A percentile compares a stretch with the other conserved stretches of the same genome.
phyloP scores from a whole-genome alignment of 2,113 vertebrate species.

The Chloropsis hardwickii region DNA sequence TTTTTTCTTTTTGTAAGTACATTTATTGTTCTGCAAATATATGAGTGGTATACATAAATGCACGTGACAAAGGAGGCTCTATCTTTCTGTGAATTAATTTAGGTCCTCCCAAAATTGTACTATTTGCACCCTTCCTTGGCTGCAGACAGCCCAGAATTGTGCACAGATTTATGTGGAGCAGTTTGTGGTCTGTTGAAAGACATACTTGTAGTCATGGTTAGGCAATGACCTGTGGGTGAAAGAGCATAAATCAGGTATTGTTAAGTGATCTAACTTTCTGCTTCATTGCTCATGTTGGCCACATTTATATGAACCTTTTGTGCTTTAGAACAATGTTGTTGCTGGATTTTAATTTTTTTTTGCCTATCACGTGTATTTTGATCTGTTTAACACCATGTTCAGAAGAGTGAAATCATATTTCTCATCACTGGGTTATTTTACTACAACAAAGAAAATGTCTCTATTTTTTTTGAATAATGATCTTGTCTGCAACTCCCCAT shows the following conservation, averaged over 20 bases:
- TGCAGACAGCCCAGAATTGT: neutral
- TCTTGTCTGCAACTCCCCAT: neutral
- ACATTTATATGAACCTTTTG: neutral
- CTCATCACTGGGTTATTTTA: neutral
- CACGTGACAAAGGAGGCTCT: neutral
- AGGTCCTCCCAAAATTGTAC: neutral
- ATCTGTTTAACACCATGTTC: neutral
- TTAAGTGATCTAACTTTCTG: slow-evolving; percentile 8
- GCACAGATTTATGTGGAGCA: neutral
- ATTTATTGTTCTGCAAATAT: neutral
- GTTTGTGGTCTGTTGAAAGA: neutral
- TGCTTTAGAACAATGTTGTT: neutral
- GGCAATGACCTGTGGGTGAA: neutral
- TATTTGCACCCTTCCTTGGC: neutral
- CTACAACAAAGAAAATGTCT: neutral
- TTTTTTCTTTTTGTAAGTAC: neutral
- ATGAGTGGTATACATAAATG: neutral
- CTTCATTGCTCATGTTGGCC: neutral
- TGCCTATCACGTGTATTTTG: neutral
- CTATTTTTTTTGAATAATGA: neutral
- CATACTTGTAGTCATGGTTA: neutral
- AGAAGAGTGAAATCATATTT: neutral
- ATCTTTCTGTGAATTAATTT: neutral
- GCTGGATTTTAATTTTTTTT: neutral
- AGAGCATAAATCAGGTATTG: neutral